Base-by-base conservation (phyloP, 2,797 vertebrate genomes). In the Naso thynnoides region DNA sequence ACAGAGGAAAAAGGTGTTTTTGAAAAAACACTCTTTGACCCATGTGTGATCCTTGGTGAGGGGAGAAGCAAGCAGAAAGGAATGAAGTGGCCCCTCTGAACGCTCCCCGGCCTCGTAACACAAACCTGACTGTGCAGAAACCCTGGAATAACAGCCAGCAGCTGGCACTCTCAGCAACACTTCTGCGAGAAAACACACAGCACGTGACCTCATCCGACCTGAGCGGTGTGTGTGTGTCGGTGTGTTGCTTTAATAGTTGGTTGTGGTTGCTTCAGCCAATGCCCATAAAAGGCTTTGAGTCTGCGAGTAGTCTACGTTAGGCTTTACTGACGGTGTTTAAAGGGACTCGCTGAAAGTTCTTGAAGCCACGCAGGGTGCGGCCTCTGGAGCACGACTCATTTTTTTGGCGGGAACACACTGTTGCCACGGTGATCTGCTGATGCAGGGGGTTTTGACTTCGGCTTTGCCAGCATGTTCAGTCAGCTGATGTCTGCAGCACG, bases 81-180 rank as follows among this genome's bases (percentile, higher is more conserved):
- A 81, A 82, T 76, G 57, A 76, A 69, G 82, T 23, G 61, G 82
- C 73, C 73, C 54, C 76, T 81, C 61, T 68, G 59, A 83, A 53
- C 1, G 21, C 77, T 79, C 82, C 57, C 66, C 39, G n/a, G 67
- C 76, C 85, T 76, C 59, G 45, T 70, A 83, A 84, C 63, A 64
- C 69, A 60, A 82, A 69, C 79, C 86, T 81, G 86, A 79, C 78
- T 82, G 54, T 78, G 80, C 89, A 89, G 68, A 88, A 86, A 83
- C 47, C 39, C 48, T 45, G 70, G 9, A 80, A 80, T 52, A 87
- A 79, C 84, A 75, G 68, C 81, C 27, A 24, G 13, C 87, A 87
- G 77, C 81, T 88, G 84, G 83, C 74, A 66, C 71, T 48, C 73
- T 79, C 62, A 83, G 71, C 61, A 85, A 39, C 74, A 41, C 78